Evolutionary conservation across 2,888 invertebrate species (phyloP), one percentile per base, ranked within the genome.

Genomic region (Phanerotoma sp.): DNA sequence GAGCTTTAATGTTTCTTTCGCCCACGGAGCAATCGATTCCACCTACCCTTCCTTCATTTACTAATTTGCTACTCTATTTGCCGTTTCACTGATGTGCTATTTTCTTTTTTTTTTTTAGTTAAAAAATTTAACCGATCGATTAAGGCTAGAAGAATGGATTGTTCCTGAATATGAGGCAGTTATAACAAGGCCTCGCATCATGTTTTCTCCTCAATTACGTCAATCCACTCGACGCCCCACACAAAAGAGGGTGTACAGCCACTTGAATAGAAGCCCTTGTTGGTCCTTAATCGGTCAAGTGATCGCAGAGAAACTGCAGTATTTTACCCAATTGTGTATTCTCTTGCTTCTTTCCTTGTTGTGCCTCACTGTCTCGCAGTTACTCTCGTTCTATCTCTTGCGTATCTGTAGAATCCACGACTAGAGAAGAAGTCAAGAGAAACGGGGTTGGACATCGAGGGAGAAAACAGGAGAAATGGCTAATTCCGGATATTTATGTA

Each of bases 401-500:
- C 16, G 6, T 7, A 11, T 40, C 20, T 15, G 30, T 16, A 46
- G 21, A 9, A 22, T 33, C 37, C 48, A 35, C 7, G 37, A 38
- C 48, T 44, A 35, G 30, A 49, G 25, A 58, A 55, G 50, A 55
- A 55, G 46, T 55, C 45, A 32, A 55, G 51, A 57, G 49, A 56
- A 65, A 64, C 59, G 45, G 56, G 58, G 66, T 62, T 62, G 57
- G 47, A 41, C 33, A 35, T 18, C 41, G 51, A 56, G 47, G 45
- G 56, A 58, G 63, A 62, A 65, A 65, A 66, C 70, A 73, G 71
- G 77, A 77, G 76, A 77, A 77, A 77, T 77, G 73, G 76, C 77
- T 77, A 77, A 77, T 77, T 77, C 77, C 77, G 75, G 75, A 77
- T 77, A 77, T 77, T 77, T 77, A 77, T 77, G 77, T 77, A 71